phyloP scores from a whole-genome alignment of 2,888 invertebrate species.

The Pristionchus exspectatus region DNA sequence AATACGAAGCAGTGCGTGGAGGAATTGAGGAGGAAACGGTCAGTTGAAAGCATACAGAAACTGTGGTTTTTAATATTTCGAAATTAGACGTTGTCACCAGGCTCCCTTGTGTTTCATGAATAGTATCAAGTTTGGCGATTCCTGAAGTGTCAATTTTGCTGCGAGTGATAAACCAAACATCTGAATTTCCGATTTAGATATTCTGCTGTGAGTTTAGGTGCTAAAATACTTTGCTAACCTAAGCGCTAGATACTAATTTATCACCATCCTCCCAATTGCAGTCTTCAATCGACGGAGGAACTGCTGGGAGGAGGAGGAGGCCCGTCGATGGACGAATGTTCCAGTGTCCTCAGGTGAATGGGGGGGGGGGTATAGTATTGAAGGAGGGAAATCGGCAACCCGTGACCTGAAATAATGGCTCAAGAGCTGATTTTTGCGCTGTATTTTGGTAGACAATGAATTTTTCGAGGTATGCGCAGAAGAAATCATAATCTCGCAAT shows the following conservation, averaged over 20 bases:
- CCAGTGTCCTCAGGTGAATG: slow-evolving; percentile 11
- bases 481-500: neutral
- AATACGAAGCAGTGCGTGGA: slow-evolving; percentile 73
- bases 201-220: too few relatives aligned
- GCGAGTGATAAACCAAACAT: too few relatives aligned
- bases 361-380: too few relatives aligned
- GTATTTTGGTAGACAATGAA: too few relatives aligned
- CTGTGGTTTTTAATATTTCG: neutral
- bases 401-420: neutral
- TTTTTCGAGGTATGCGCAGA: too few relatives aligned
- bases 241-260: too few relatives aligned
- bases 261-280: neutral
- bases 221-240: too few relatives aligned
- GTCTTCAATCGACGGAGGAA: slow-evolving; percentile 54
- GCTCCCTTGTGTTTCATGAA: neutral
- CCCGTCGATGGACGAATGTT: slow-evolving; percentile 32
- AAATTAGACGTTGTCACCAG: neutral
- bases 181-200: too few relatives aligned
- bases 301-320: slow-evolving; percentile 44
- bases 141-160: neutral
- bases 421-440: too few relatives aligned
- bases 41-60: neutral
- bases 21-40: slow-evolving; percentile 75
- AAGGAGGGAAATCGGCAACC: neutral
- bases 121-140: neutral